Evolutionary conservation across 2,797 vertebrate species (phyloP).

Genomic region (Pseudochaenichthys georgianus): DNA sequence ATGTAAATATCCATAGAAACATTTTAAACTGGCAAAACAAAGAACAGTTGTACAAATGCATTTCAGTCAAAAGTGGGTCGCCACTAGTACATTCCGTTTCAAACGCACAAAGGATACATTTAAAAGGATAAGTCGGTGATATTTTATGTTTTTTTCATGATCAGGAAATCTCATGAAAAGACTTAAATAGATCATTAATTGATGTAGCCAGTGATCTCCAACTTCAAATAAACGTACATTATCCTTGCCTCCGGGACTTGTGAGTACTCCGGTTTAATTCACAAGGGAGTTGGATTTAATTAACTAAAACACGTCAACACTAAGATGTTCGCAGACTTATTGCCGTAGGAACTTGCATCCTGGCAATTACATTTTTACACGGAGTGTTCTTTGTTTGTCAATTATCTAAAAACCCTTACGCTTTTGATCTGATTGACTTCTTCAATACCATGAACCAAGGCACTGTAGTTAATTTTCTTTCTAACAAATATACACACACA

Average conservation of each 20-base stretch:
- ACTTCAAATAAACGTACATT: constrained; percentile 6
- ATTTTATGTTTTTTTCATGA: neutral
- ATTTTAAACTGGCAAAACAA: constrained; percentile 70
- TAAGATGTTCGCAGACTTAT: neutral
- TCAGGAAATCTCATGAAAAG: constrained; percentile 30
- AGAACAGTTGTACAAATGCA: constrained; percentile 71
- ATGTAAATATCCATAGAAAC: constrained; percentile 80
- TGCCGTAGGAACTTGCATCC: neutral
- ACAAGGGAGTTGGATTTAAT: constrained; percentile 24
- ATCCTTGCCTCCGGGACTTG: neutral
- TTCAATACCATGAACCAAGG: neutral
- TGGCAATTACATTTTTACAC: neutral
- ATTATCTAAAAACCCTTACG: neutral
- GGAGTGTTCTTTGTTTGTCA: neutral
- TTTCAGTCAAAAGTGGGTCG: constrained; percentile 71
- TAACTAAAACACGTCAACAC: neutral
- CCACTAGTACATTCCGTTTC: constrained; percentile 87
- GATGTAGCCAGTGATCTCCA: neutral
- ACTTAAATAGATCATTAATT: neutral
- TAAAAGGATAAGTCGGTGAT: constrained; percentile 31
- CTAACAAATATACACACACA: neutral
- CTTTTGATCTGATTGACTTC: neutral
- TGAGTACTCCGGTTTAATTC: neutral
- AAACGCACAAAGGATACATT: constrained; percentile 56
- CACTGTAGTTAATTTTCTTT: neutral